Conservation (phyloP, 2,113 vertebrate species). For the Spea multiplicata region DNA sequence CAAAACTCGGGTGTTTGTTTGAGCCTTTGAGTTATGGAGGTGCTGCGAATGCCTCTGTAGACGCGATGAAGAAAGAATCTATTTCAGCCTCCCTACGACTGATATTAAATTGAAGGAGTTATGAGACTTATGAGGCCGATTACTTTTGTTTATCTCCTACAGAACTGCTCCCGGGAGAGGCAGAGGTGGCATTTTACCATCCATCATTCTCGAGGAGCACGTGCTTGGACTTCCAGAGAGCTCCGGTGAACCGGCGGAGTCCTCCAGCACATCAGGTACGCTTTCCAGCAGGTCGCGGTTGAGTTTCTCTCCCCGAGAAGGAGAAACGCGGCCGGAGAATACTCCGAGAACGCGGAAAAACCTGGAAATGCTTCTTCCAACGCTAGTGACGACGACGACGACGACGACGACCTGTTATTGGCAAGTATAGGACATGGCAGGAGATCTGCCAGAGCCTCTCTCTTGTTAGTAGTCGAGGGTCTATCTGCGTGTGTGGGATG, state of each 20-base stretch:
- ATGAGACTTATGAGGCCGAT: too few relatives aligned
- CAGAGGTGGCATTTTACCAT: slow-evolving; percentile 52
- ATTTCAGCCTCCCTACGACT: too few relatives aligned
- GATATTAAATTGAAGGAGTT: too few relatives aligned
- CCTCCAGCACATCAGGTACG: slow-evolving; percentile 53
- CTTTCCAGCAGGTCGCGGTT: not conserved
- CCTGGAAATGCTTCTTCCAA: not conserved
- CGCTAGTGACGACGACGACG: not conserved
- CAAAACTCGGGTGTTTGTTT: too few relatives aligned
- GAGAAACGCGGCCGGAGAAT: too few relatives aligned
- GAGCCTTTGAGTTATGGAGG: too few relatives aligned
- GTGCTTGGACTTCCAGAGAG: slow-evolving; percentile 42
- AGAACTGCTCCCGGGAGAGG: slow-evolving; percentile 67
- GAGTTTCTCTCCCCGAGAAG: not conserved
- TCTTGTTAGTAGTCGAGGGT: not conserved
- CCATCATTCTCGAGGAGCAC: slow-evolving; percentile 50
- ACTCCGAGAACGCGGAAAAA: too few relatives aligned
- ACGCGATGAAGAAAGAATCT: too few relatives aligned
- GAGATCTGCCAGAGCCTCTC: not conserved
- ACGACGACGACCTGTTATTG: not conserved
- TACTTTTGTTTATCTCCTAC: slow-evolving; percentile 9
- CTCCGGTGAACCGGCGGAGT: not conserved
- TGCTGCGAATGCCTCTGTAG: too few relatives aligned
- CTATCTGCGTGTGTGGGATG: not conserved
- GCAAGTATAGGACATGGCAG: not conserved